Base-by-base conservation (phyloP, 2,888 invertebrate genomes). In the Melolontha melolontha region DNA sequence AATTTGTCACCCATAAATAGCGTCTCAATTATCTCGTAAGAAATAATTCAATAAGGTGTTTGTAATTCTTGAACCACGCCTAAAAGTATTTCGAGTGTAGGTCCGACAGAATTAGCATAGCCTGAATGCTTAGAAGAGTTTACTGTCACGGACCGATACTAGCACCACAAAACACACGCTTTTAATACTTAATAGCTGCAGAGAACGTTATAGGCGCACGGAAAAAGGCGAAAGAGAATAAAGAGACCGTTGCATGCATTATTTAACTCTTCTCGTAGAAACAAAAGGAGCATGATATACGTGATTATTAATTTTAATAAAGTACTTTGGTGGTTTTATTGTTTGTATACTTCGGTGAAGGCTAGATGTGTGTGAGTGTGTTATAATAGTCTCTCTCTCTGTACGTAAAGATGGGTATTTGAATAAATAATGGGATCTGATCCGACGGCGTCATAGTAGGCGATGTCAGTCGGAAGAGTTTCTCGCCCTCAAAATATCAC, bases 21-120 rank as follows among this genome's bases (percentile, higher is more conserved):
- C 40, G 27, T 22, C 16, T 14, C 27, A 44, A 57, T 66, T 57
- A 57, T 66, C 34, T 14, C 17, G 17, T 40, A 42, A 17, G 40
- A 50, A 39, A 50, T 49, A 67, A 42, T 51, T 66, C 63, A 66
- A 66, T 70, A 66, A 68, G 49, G 66, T 69, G 50, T 55, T 44
- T 52, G 47, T 49, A 55, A 66, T 68, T 51, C 65, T 57, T 44
- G 22, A n/a, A 29, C 55, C 68, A 55, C 66, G 59, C 68, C 70
- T 47, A 57, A 54, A 57, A 41, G n/a, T 49, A 22, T 49, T 49
- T 49, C 49, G 11, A 8, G 16, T 5, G 57, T 22, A 16, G 55
- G 34, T 55, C 41, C 39, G 49, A 42, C 59, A 17, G 64, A 49
- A 70, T 70, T 70, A 70, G 70, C 70, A 70, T 70, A 55, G 49